phyloP scores from a whole-genome alignment of 2,888 invertebrate genomes.

The Cantharis rufa region DNA sequence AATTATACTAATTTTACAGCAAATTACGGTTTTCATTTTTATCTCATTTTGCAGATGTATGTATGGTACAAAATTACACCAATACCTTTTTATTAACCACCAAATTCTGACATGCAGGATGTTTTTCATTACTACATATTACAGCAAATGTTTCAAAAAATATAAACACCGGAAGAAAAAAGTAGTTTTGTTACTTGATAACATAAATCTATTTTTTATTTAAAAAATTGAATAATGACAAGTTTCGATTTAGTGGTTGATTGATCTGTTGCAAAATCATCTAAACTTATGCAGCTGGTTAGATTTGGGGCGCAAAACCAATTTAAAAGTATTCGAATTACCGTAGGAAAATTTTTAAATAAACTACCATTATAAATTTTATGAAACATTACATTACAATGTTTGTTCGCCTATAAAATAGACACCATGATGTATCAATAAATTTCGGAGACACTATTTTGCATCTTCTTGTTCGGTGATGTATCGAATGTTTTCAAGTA shows the following conservation, averaged over 20 bases:
- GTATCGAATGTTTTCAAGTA: not conserved
- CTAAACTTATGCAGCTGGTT: not conserved
- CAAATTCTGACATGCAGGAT: not conserved
- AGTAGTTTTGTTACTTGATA: not conserved
- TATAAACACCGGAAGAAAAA: not conserved
- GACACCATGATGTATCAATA: not conserved
- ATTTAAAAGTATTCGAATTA: not conserved
- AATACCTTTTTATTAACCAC: not conserved
- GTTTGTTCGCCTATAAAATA: not conserved
- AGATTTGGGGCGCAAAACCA: not conserved
- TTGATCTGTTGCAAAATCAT: not conserved
- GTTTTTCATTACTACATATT: too few species aligned
- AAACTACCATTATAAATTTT: not conserved
- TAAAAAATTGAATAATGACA: not conserved
- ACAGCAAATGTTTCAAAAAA: too few species aligned
- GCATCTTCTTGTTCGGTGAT: not conserved
- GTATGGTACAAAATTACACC: not conserved
- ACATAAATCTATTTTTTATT: too few species aligned
- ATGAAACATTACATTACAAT: not conserved
- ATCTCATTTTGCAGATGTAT: not conserved
- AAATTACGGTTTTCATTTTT: not conserved
- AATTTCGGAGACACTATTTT: not conserved
- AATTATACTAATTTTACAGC: not conserved
- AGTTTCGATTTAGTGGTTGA: not conserved
- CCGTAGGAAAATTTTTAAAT: not conserved